Evolutionary conservation across 30 jellyfish, hydroid and myxozoan species (phyloP).

Genomic region (Aurelia sp.): DNA sequence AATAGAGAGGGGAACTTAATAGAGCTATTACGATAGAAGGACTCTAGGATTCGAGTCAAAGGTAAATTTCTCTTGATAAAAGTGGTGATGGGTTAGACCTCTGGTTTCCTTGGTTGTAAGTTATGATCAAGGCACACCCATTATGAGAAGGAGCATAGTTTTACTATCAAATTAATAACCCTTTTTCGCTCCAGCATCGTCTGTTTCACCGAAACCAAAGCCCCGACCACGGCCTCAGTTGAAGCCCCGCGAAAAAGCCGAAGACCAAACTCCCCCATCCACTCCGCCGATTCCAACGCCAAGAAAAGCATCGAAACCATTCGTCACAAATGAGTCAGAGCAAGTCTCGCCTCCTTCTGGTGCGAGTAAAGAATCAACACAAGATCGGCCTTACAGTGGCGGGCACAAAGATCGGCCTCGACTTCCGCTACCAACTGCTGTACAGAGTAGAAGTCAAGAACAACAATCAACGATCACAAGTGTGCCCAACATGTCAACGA

Average conservation of each 20-base stretch:
- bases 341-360: constrained; percentile 35
- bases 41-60: no score
- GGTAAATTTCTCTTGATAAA: no score
- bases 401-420: constrained; percentile 34
- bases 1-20: no score
- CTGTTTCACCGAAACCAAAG: constrained; percentile 80
- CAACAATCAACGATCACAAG: neutral
- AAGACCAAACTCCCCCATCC: constrained; percentile 44
- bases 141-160: no score
- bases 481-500: constrained; percentile 29
- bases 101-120: no score
- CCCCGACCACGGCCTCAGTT: constrained; percentile 87
- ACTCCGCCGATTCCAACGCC: constrained; percentile 88
- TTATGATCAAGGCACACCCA: no score
- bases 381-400: constrained; percentile 21
- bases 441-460: constrained; percentile 9
- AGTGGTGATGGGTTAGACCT: no score
- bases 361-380: constrained; percentile 15
- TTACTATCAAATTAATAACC: no score
- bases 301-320: constrained; percentile 21
- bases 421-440: constrained; percentile 53
- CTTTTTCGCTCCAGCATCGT: no score
- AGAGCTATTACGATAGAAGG: no score
- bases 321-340: constrained; percentile 21
- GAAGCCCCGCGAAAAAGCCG: constrained; percentile 52